phyloP scores from a whole-genome alignment of 2,888 invertebrate species.

The Syritta pipiens region DNA sequence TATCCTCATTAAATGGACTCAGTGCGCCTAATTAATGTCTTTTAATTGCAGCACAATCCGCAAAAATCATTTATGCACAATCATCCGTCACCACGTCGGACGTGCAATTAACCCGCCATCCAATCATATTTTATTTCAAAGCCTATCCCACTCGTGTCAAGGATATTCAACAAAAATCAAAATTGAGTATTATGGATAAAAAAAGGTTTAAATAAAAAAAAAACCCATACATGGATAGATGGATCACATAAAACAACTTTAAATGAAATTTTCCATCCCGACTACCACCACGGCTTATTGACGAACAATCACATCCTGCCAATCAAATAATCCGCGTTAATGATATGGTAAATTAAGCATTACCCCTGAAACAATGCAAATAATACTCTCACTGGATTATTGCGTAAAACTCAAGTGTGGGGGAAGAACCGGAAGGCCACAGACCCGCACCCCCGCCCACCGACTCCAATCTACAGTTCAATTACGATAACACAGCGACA shows the following conservation, averaged over 20 bases:
- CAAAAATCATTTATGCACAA: neutral
- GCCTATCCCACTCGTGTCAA: no score
- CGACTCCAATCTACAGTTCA: no score
- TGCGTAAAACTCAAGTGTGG: neutral
- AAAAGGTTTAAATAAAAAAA: constrained; percentile 7
- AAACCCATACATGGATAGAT: neutral
- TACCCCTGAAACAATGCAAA: constrained; percentile 34
- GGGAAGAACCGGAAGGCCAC: no score
- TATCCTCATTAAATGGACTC: constrained; percentile 4
- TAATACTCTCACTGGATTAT: constrained; percentile 16
- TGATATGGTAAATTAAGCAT: constrained; percentile 36
- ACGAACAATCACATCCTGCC: constrained; percentile 19
- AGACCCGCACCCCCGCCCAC: no score
- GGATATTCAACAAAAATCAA: no score
- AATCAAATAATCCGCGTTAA: constrained; percentile 40
- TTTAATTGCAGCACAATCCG: constrained; percentile 11
- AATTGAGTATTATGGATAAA: no score
- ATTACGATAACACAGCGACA: constrained; percentile 11
- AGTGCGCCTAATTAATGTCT: constrained; percentile 13
- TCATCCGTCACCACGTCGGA: neutral
- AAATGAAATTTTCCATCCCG: constrained; percentile 3
- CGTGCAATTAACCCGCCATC: neutral
- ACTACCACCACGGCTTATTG: neutral
- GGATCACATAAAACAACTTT: neutral
- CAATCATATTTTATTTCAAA: constrained; percentile 35